These are phyloP conservation scores for Drosophila mimetica DNA, from an alignment of 2,888 invertebrate genomes.

Conservation along the genomic window DNA sequence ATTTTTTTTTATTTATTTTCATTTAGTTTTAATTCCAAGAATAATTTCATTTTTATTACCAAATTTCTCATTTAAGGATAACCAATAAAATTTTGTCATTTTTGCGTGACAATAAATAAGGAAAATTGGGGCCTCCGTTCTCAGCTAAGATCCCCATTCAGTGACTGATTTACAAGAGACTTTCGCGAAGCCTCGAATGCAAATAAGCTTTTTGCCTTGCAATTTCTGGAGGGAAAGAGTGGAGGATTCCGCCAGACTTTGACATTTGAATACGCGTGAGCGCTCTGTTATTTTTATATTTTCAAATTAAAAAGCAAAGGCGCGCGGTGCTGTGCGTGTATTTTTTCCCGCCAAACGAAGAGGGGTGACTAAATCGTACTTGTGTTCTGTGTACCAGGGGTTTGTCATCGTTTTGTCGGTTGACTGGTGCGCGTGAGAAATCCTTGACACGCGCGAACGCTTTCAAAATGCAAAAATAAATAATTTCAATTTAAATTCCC, in stretches of 20 bases:
- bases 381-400: slow-evolving; percentile 14
- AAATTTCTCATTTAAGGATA: not conserved
- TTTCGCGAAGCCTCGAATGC: slow-evolving; percentile 16
- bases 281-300: slow-evolving; percentile 79
- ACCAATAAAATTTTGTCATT: not conserved
- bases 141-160: slow-evolving; percentile 12
- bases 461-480: slow-evolving; percentile 80
- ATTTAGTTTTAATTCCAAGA: no score
- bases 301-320: slow-evolving; percentile 78
- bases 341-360: slow-evolving; percentile 13
- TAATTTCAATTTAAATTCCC: slow-evolving; percentile 81
- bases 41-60: not conserved
- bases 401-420: slow-evolving; percentile 23
- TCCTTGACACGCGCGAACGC: slow-evolving; percentile 79
- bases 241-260: slow-evolving; percentile 54
- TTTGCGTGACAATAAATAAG: slow-evolving; percentile 4
- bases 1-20: not conserved
- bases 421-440: slow-evolving; percentile 66
- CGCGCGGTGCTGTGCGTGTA: slow-evolving; percentile 54
- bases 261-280: slow-evolving; percentile 68
- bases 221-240: slow-evolving; percentile 11
- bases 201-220: slow-evolving; percentile 16
- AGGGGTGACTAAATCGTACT: slow-evolving; percentile 34
- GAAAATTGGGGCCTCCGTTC: slow-evolving; percentile 2
- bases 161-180: slow-evolving; percentile 27